A percentile compares a stretch with the other conserved stretches of the same genome.
Evolutionary conservation across 1,140 invertebrate species (phyloP).

Genomic region (Dendroctonus ponderosae): DNA sequence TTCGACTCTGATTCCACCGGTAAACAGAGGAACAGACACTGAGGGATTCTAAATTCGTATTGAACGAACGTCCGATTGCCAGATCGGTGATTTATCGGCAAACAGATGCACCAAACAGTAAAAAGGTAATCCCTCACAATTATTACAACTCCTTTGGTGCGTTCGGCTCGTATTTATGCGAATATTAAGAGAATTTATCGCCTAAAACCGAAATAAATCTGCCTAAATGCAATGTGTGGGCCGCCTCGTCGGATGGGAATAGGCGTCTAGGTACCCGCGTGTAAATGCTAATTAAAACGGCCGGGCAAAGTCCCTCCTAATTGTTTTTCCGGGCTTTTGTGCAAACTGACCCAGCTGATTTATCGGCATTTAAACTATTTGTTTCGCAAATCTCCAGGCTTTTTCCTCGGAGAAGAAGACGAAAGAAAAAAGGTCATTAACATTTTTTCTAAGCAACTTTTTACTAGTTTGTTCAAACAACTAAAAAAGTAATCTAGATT

Average conservation of each 20-base stretch:
- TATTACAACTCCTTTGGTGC: slow-evolving; percentile 18
- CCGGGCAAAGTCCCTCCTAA: slow-evolving; percentile 9
- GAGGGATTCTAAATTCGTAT: too few relatives aligned
- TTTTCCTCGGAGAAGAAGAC: not conserved
- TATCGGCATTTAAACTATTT: not conserved
- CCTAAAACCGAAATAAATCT: slow-evolving; percentile 21
- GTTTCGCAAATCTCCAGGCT: not conserved
- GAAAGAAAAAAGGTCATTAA: not conserved
- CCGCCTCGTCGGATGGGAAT: slow-evolving; percentile 1
- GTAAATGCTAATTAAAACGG: slow-evolving; percentile 14
- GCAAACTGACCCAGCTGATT: not conserved
- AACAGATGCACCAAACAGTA: slow-evolving; percentile 12
- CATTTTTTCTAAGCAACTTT: too few relatives aligned
- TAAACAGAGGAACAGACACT: too few relatives aligned
- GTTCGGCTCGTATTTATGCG: slow-evolving; percentile 21
- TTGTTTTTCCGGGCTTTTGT: slow-evolving; percentile 6
- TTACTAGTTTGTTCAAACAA: too few relatives aligned
- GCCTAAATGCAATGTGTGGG: slow-evolving; percentile 24
- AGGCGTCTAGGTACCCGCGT: not conserved
- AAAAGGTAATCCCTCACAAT: slow-evolving; percentile 27
- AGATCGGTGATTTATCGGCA: slow-evolving; percentile 9
- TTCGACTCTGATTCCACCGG: too few relatives aligned
- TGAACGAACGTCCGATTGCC: not conserved
- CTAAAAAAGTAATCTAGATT: not conserved
- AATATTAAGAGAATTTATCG: slow-evolving; percentile 27